Conservation (phyloP, 2,113 vertebrate genomes). For the Hucho hucho region DNA sequence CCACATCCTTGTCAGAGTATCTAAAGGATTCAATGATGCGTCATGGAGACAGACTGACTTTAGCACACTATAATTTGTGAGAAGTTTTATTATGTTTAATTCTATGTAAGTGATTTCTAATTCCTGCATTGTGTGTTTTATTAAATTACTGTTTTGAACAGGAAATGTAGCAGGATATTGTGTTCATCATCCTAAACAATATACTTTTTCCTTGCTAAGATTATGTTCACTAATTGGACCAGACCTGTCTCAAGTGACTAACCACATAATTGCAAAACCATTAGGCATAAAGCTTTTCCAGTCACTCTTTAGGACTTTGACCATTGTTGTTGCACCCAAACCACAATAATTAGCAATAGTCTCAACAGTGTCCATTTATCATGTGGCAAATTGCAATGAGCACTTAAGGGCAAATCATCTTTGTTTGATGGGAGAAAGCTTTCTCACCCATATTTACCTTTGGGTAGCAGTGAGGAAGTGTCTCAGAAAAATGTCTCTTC, state of each 20-base stretch:
- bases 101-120: no score
- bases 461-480: not conserved
- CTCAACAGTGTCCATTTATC: conserved; percentile 42
- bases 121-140: not conserved
- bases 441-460: not conserved
- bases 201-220: conserved; percentile 7
- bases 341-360: conserved; percentile 50
- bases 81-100: not conserved
- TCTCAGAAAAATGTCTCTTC: not conserved
- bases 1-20: not conserved
- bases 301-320: conserved; percentile 36
- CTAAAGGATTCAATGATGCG: not conserved
- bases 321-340: conserved; percentile 33
- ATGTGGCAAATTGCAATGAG: conserved; percentile 48
- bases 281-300: conserved; percentile 48
- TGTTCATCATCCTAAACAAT: conserved; percentile 1
- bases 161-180: not conserved
- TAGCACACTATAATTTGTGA: not conserved
- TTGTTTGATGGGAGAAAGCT: not conserved
- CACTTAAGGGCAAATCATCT: conserved; percentile 51
- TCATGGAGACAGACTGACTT: not conserved
- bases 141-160: not conserved
- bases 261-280: conserved; percentile 51
- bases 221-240: conserved; percentile 26
- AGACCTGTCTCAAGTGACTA: conserved; percentile 40